Base-by-base conservation (phyloP, 2,888 invertebrate genomes). In the Hydrotaea diabolus region DNA sequence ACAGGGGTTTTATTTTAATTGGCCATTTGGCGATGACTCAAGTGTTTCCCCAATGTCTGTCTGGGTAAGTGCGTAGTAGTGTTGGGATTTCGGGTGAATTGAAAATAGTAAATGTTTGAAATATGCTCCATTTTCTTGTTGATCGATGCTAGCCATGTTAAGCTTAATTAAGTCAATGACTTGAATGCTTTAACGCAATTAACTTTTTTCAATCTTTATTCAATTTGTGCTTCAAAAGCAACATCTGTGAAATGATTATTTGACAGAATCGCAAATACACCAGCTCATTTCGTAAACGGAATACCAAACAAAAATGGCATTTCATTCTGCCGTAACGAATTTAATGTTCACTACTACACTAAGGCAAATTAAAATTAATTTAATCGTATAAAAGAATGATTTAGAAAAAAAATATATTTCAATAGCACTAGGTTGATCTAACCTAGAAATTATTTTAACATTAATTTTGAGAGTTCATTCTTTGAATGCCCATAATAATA, bases 121-220 rank as follows among this genome's bases (percentile, higher is more conserved):
- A 39, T 39, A 39, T 55, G 21, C 21, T 55, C 55, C 19, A 3
- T 55, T 9, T 66, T 31, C 19, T 26, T 46, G 49, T 43, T 46
- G 17, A 23, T 39, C 66, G 59, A 74, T 82, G 85, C 23, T 49
- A 75, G 76, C 86, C 87, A 87, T 88, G 90, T 88, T 87, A 88
- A 87, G 89, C 88, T 88, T 91, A 90, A 89, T 91, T 91, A 90
- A 88, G 76, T 80, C 86, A 83, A 87, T 87, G 87, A 87, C 87
- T 87, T 53, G 82, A 82, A 79, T 83, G 75, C 66, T 83, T 84
- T 73, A 78, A 64, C 64, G 72, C 39, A 72, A n/a, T 36, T 15
- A 23, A n/a, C 39, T 36, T 66, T 66, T 39, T 64, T 66, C 13
- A 66, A 39, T 66, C 17, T 36, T 57, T 57, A 72, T 72, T 53